Base-by-base conservation (phyloP, 2,113 vertebrate genomes). In the Sander vitreus region DNA sequence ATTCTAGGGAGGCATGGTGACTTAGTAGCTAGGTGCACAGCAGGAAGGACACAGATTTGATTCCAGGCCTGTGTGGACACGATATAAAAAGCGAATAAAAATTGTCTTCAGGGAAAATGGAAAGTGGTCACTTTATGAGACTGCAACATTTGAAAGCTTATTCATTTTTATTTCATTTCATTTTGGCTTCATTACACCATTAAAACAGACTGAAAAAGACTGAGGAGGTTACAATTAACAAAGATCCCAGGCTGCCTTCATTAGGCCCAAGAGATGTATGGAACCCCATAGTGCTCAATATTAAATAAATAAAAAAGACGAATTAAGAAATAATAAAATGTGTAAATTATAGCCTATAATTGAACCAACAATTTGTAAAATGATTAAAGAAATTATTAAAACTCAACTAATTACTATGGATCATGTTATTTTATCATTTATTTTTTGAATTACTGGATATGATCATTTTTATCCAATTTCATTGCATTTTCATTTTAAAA, bases 61-160 rank as follows among this genome's bases (percentile, higher is more conserved):
- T 0, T 79, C n/a, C 15, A 53, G 59, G 64, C 8, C 19, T 0
- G 15, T 81, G 80, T 50, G 30, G 54, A 68, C 30, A 7, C 39
- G 43, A 78, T 55, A 51, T 74, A 51, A 62, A 80, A 76, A 83
- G 43, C 21, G 16, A 69, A 76, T 54, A 10, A 62, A 79, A 10
- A 33, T 51, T 59, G 47, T 36, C 73, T 70, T 48, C 1, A 11
- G 53, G 6, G 15, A 59, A 23, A 70, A 53, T 47, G 6, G 30
- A 67, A 67, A 76, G n/a, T 6, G 21, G 10, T 48, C 14, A 63
- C 51, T 69, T 36, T 0, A 14, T 16, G 39, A 74, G 18, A 53
- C 0, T 2, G 68, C 6, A 25, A 55, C 16, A 16, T 39, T 67
- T 43, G 9, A 73, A 27, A 54, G 19, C 3, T 16, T 69, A 33